These are phyloP conservation scores for Parnassius smintheus DNA, from an alignment of 2,888 invertebrate species.

Conservation along the genomic window DNA sequence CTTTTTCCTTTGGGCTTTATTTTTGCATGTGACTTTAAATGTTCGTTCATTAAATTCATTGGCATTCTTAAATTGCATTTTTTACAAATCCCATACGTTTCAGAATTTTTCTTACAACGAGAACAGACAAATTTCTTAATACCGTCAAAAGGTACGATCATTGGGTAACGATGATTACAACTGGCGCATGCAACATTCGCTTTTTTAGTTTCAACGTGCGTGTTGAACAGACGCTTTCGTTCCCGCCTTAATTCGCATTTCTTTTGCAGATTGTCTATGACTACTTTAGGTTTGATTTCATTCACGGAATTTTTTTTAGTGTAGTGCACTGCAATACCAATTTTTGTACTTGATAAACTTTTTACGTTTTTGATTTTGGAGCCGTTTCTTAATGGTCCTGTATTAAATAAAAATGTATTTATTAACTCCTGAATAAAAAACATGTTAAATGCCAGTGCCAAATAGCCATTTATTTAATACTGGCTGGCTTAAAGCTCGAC, in stretches of 20 bases:
- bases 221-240: slow-evolving; percentile 27
- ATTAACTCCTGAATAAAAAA: not conserved
- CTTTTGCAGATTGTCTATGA: slow-evolving; percentile 25
- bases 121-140: slow-evolving; percentile 48
- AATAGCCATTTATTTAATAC: no score
- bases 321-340: slow-evolving; percentile 10
- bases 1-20: slow-evolving; percentile 37
- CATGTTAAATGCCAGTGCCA: no score
- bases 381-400: slow-evolving; percentile 13
- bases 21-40: slow-evolving; percentile 38
- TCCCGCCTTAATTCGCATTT: slow-evolving; percentile 23
- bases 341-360: slow-evolving; percentile 12
- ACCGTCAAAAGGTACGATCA: slow-evolving; percentile 39
- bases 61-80: slow-evolving; percentile 39
- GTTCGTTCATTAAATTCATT: slow-evolving; percentile 34
- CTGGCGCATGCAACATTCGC: slow-evolving; percentile 36
- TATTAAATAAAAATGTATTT: not conserved
- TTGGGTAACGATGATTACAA: slow-evolving; percentile 43
- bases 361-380: slow-evolving; percentile 5
- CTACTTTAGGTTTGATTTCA: slow-evolving; percentile 19
- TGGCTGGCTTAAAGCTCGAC: no score
- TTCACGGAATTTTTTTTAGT: slow-evolving; percentile 9
- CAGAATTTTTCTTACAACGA: slow-evolving; percentile 48
- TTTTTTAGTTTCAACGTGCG: slow-evolving; percentile 32
- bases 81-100: slow-evolving; percentile 32